These are phyloP conservation scores for Hylaeus anthracinus DNA, from an alignment of 1,140 invertebrate genomes.

Conservation along the genomic window DNA sequence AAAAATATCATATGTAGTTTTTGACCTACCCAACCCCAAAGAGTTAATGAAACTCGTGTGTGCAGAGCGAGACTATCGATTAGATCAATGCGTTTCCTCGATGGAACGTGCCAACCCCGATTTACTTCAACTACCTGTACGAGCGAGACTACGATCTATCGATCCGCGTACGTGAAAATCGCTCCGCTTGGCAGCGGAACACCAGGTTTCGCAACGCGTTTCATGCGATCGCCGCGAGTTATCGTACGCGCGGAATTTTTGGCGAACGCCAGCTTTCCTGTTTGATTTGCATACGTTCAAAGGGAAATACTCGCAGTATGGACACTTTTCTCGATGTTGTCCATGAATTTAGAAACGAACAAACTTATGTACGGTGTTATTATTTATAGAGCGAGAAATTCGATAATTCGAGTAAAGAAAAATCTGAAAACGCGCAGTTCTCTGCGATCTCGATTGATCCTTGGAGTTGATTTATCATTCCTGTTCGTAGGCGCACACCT, in stretches of 20 bases:
- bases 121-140: constrained; percentile 17
- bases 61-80: constrained; percentile 3
- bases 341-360: too few relatives aligned
- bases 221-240: constrained; percentile 16
- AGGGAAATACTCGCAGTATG: neutral
- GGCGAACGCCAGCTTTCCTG: neutral
- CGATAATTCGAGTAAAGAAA: too few relatives aligned
- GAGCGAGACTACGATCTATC: neutral
- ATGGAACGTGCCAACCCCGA: constrained; percentile 7
- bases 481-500: neutral
- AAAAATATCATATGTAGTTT: too few relatives aligned
- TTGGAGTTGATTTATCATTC: too few relatives aligned
- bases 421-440: too few relatives aligned
- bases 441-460: too few relatives aligned
- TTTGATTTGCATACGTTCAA: constrained; percentile 1
- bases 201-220: constrained; percentile 23
- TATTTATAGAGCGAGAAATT: too few relatives aligned
- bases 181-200: neutral
- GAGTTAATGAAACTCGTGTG: neutral
- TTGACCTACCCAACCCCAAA: too few relatives aligned
- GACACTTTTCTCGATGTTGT: neutral
- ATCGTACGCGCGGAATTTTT: constrained; percentile 4
- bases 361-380: too few relatives aligned
- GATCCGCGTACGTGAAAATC: constrained; percentile 27
- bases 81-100: constrained; percentile 6